These are phyloP conservation scores for Glossophaga mutica DNA, from an alignment of 2,797 vertebrate species.

Conservation along the genomic window DNA sequence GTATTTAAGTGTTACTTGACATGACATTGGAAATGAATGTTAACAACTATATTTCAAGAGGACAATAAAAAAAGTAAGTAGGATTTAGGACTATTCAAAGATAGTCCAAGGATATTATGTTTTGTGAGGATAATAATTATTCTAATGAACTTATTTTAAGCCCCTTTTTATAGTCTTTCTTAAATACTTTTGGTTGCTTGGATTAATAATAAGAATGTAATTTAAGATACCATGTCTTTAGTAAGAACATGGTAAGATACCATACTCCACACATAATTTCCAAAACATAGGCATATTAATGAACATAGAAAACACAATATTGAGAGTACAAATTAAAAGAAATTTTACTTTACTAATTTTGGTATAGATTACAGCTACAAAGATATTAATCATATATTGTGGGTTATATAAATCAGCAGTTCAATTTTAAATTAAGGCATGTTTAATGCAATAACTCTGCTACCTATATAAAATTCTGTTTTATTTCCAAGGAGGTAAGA, in stretches of 20 bases:
- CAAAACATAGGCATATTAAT: background rate
- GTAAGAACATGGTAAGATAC: too few relatives aligned
- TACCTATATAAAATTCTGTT: constrained; percentile 17
- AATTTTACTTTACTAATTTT: background rate
- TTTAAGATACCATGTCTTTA: background rate
- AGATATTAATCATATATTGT: constrained; percentile 5
- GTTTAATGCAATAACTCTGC: constrained; percentile 19
- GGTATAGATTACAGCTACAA: background rate
- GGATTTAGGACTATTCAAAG: background rate
- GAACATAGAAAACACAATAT: background rate
- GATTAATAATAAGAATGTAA: background rate
- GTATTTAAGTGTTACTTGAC: background rate
- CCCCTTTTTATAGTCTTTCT: background rate
- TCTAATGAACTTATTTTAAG: background rate
- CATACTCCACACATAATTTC: background rate
- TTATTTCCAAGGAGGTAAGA: background rate
- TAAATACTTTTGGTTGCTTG: background rate
- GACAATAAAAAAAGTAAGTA: background rate
- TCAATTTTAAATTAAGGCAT: constrained; percentile 32
- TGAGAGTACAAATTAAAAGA: background rate
- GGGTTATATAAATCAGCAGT: background rate
- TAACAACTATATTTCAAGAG: background rate
- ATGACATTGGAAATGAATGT: background rate
- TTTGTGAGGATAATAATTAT: background rate
- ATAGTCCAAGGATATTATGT: background rate